Base-by-base conservation (phyloP, 2,888 invertebrate genomes). In the Eupithecia pulchellata region DNA sequence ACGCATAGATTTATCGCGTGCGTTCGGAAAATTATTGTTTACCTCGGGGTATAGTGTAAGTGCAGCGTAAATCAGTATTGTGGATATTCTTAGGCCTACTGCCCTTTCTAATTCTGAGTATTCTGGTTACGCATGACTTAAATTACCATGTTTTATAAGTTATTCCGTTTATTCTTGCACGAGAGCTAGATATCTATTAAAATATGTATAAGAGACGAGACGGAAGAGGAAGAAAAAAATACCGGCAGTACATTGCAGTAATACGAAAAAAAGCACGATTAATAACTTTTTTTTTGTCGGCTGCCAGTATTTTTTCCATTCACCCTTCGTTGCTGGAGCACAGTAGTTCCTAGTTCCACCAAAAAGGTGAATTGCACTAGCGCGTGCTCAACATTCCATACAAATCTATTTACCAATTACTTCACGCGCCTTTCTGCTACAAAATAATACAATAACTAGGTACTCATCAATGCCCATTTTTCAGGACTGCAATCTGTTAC, bases 401-500 rank as follows among this genome's bases (percentile, higher is more conserved):
- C 11, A 47, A 47, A 2, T 25, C 47, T 20, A 2, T 20, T n/a
- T 5, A n/a, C 5, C 6, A 32, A n/a, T 5, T 1, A 5, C 20
- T 20, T 2, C 20, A 11, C 11, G 20, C 20, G 25, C 13, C 25
- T 52, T 57, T 29, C 4, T 29, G 2, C 17, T 29, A 57, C 42
- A 47, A 47, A 47, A 47, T n/a, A 20, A 47, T 47, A 47, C 57
- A 17, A 57, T 57, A 27, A 57, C 57, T 29, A n/a, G n/a, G n/a
- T n/a, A 17, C 57, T 17, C 11, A 57, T 6, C 27, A 29, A 20
- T 57, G 57, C 29, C 57, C 4, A 52, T 20, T 13, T 29, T 57
- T 47, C 63, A n/a, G 64, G 30, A 52, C 29, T 66, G 58, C 57
- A 68, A 68, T 63, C 29, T 17, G 30, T 64, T 64, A 62, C 30